Evolutionary conservation across 2,888 invertebrate genomes (phyloP).

Genomic region (Hemistola chrysoprasaria): DNA sequence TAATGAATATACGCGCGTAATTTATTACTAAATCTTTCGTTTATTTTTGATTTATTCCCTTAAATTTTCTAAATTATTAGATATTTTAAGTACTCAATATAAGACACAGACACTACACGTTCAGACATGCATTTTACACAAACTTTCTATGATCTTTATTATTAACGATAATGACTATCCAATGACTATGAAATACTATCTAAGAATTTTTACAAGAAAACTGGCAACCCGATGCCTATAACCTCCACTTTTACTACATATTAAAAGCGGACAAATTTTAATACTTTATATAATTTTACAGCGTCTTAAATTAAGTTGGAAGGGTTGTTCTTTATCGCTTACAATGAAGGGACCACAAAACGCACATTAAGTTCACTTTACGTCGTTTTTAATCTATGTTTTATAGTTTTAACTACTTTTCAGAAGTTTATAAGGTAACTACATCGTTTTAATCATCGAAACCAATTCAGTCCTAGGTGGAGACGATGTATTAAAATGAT

Average conservation of each 20-base stretch:
- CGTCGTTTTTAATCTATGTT: constrained; percentile 18
- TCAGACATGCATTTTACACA: too few species aligned
- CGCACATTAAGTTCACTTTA: constrained; percentile 20
- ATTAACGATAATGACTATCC: not conserved
- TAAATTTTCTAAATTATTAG: not conserved
- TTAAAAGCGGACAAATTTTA: constrained; percentile 47
- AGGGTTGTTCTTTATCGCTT: constrained; percentile 35
- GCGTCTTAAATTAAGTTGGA: constrained; percentile 42
- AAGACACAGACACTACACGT: too few species aligned
- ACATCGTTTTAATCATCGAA: too few species aligned
- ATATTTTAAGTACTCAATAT: too few species aligned
- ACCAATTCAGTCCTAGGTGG: too few species aligned
- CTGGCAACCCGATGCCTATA: constrained; percentile 20
- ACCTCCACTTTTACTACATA: constrained; percentile 41
- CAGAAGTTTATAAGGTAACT: too few species aligned
- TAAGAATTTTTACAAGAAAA: constrained; percentile 15
- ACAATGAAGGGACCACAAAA: constrained; percentile 21
- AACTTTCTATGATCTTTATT: constrained; percentile 1
- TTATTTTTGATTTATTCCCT: constrained; percentile 30
- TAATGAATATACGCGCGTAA: constrained; percentile 65
- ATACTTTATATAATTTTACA: constrained; percentile 38
- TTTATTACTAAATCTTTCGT: constrained; percentile 50
- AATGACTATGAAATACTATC: constrained; percentile 15
- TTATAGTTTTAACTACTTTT: constrained; percentile 2
- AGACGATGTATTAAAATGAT: too few species aligned